Base-by-base conservation (phyloP, 2,888 invertebrate species). In the Spodoptera picta region DNA sequence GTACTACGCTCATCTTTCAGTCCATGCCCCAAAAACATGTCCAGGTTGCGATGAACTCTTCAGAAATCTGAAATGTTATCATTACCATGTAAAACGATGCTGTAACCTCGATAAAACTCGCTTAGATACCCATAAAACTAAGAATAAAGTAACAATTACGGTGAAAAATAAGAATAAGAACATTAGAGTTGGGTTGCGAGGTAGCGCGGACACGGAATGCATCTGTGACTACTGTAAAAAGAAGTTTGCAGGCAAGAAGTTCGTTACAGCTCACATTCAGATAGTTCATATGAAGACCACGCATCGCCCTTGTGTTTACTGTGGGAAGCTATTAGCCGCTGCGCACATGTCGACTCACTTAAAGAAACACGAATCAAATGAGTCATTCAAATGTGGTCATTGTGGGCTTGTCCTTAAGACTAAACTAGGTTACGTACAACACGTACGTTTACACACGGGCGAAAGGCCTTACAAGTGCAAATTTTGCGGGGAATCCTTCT, bases 171-270 rank as follows among this genome's bases (percentile, higher is more conserved):
- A 73, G 23, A 83, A 89, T n/a, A 85, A 77, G 23, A 83, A 71
- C 24, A 73, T 90, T 0, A 87, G 84, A 77, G 91, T 91, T 1
- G 92, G 93, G 0, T 64, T 89, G 46, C 79, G 90, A 24, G 93
- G 93, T 0, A 89, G 92, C 9, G 79, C 85, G 0, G 75, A 86
- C 5, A 85, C 80, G 0, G 87, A 89, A 75, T 92, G 92, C 55
- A 83, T 90, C 9, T 94, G 94, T 23, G 91, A 93, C 63, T 89
- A 92, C 55, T 94, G 94, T 44, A 85, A 88, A 0, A 94, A 93
- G 60, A 90, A 77, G 10, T 93, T 91, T 60, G 85, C 89, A 0
- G 90, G 87, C 0, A 93, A 92, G 69, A 92, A 88, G 42, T 91
- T 89, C 55, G 83, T 94, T 0, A 79, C 84, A 0, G 90, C 93